Conservation (phyloP, 2,888 invertebrate genomes). For the Dicyrtomina minuta region DNA sequence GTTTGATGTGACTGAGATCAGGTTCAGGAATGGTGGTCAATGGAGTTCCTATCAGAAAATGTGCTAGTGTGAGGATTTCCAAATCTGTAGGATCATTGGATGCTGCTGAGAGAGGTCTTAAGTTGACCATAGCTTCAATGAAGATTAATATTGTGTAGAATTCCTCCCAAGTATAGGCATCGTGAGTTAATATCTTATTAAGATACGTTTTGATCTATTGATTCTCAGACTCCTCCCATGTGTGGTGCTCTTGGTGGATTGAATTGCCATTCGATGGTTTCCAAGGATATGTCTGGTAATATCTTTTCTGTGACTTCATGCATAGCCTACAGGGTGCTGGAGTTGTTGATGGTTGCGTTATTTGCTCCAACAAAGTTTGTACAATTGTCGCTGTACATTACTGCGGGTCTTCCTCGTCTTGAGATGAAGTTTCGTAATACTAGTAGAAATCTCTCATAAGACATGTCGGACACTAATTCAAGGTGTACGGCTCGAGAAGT, state of each 20-base stretch:
- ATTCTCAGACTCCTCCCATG: slow-evolving; percentile 38
- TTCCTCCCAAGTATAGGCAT: slow-evolving; percentile 40
- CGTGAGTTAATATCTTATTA: slow-evolving; percentile 26
- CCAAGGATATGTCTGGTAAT: neutral
- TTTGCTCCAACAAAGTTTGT: no score
- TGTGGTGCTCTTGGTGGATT: slow-evolving; percentile 35
- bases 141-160: slow-evolving; percentile 38
- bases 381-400: no score
- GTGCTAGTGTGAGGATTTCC: slow-evolving; percentile 48
- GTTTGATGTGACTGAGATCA: neutral
- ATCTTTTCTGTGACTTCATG: no score
- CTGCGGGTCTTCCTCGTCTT: no score
- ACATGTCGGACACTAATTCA: no score
- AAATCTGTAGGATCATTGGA: slow-evolving; percentile 50
- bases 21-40: slow-evolving; percentile 8
- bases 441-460: no score
- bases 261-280: slow-evolving; percentile 37
- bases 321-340: no score
- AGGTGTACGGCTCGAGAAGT: no score
- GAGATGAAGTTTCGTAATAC: no score
- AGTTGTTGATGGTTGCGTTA: no score
- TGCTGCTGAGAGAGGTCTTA: slow-evolving; percentile 48
- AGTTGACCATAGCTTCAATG: slow-evolving; percentile 51
- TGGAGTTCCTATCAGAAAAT: slow-evolving; percentile 35
- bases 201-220: slow-evolving; percentile 32